A percentile compares a stretch with the other conserved stretches of the same genome.
These are phyloP conservation scores for Heterodera carotae DNA, from an alignment of 1,140 invertebrate species.

Conservation along the genomic window DNA sequence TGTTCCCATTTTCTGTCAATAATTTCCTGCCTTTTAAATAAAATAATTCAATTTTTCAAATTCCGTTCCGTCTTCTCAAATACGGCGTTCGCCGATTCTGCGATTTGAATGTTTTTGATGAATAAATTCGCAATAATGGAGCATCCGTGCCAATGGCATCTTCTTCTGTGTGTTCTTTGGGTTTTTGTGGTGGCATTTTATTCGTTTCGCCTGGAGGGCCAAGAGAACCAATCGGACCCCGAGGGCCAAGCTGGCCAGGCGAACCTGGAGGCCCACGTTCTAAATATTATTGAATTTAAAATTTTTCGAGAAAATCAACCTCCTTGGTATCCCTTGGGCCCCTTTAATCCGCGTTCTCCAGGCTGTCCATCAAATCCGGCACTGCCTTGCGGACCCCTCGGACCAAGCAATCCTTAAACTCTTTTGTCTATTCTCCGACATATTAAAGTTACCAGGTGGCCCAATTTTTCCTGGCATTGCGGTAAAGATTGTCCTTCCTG, in stretches of 20 bases:
- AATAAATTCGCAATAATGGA: conserved; percentile 21
- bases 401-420: conserved; percentile 26
- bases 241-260: conserved; percentile 24
- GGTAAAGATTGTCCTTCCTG: not conserved
- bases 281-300: not conserved
- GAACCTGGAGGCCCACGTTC: conserved; percentile 16
- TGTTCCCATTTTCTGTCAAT: too few species aligned
- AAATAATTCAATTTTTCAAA: too few species aligned
- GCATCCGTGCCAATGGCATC: not conserved
- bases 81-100: conserved; percentile 25
- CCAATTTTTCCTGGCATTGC: not conserved
- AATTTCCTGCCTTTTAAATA: too few species aligned
- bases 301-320: not conserved
- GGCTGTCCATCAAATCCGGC: conserved; percentile 29
- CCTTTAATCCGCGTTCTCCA: conserved; percentile 18
- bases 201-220: not conserved
- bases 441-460: not conserved
- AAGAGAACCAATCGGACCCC: not conserved
- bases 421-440: not conserved
- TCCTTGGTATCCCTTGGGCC: conserved; percentile 24
- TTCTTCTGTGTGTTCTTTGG: not conserved
- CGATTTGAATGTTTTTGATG: conserved; percentile 31
- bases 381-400: conserved; percentile 14
- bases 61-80: conserved; percentile 15
- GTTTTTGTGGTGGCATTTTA: conserved; percentile 5